phyloP scores from a whole-genome alignment of 2,888 invertebrate genomes.

The Drosophila setosimentum region DNA sequence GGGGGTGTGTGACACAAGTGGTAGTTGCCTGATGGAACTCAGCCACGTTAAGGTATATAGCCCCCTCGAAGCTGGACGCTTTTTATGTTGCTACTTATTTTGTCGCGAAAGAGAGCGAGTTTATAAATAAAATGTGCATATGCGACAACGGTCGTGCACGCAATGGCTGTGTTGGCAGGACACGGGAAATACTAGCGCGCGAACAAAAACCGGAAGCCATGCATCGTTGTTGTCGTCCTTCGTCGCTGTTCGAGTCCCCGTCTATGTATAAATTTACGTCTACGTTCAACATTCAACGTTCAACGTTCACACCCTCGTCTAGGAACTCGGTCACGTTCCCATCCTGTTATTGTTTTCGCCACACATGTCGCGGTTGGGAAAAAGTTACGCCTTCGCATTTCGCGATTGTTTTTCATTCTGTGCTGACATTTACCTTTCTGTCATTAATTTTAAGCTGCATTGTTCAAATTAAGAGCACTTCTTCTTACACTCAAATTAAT shows the following conservation, averaged over 20 bases:
- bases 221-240: conserved; percentile 49
- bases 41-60: conserved; percentile 39
- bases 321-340: conserved; percentile 22
- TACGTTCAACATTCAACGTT: not conserved
- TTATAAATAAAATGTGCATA: conserved; percentile 80
- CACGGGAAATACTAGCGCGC: conserved; percentile 69
- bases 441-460: conserved; percentile 78
- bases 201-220: conserved; percentile 80
- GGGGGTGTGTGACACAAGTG: too few species aligned
- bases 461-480: conserved; percentile 25
- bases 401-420: conserved; percentile 69
- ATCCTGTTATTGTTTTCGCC: conserved; percentile 75
- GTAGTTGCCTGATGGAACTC: not conserved
- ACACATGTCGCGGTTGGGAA: conserved; percentile 71
- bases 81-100: conserved; percentile 62
- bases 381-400: conserved; percentile 66
- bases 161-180: conserved; percentile 40
- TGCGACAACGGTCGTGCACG: conserved; percentile 77
- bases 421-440: conserved; percentile 74
- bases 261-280: not conserved
- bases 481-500: conserved; percentile 21
- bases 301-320: conserved; percentile 4
- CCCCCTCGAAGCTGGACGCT: conserved; percentile 41
- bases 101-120: conserved; percentile 47
- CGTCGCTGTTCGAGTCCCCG: conserved; percentile 1